These are phyloP conservation scores for Acleris cristana DNA, from an alignment of 2,888 invertebrate species.

Conservation along the genomic window DNA sequence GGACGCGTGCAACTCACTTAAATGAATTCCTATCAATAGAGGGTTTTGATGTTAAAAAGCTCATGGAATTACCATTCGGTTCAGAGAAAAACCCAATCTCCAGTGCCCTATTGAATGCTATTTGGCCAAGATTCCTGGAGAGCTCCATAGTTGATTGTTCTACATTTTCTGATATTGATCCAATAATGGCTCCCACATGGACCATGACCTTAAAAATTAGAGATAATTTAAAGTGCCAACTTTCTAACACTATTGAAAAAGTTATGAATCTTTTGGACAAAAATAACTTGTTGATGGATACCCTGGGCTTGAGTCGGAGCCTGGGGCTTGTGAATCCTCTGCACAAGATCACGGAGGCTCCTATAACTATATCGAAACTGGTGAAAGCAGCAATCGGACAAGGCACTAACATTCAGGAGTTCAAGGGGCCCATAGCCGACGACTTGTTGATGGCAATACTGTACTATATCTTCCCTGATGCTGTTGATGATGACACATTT, in stretches of 20 bases:
- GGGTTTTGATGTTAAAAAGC: constrained; percentile 76
- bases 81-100: constrained; percentile 92
- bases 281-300: constrained; percentile 73
- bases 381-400: constrained; percentile 81
- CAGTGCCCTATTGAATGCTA: constrained; percentile 89
- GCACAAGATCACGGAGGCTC: constrained; percentile 90
- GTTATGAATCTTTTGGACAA: constrained; percentile 87
- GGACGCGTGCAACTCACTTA: constrained; percentile 82
- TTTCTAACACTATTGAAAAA: constrained; percentile 89
- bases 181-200: constrained; percentile 91
- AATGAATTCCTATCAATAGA: constrained; percentile 79
- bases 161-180: constrained; percentile 94
- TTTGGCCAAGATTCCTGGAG: constrained; percentile 94
- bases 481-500: constrained; percentile 85
- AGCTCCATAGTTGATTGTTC: constrained; percentile 94
- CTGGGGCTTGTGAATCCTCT: constrained; percentile 84
- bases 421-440: constrained; percentile 89
- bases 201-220: constrained; percentile 86
- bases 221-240: constrained; percentile 88
- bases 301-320: constrained; percentile 74
- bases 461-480: constrained; percentile 95
- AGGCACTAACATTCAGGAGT: constrained; percentile 83
- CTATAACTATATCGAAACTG: constrained; percentile 86
- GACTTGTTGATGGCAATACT: constrained; percentile 90
- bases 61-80: constrained; percentile 90